These are phyloP conservation scores for Drosophila insularis DNA, from an alignment of 1,140 invertebrate species.

Conservation along the genomic window DNA sequence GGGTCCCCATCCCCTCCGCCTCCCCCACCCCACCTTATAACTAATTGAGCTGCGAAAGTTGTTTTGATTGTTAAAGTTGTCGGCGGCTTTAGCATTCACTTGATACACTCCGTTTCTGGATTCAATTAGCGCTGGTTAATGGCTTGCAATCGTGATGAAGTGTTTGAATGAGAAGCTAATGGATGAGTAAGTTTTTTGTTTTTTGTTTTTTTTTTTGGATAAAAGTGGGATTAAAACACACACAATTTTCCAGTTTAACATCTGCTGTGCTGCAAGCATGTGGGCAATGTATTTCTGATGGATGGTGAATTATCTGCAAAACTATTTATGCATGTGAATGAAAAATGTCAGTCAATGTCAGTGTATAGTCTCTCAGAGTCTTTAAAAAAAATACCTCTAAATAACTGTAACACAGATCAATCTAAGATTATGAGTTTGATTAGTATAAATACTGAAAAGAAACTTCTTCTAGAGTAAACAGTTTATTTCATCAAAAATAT, in stretches of 20 bases:
- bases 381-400: too few relatives aligned
- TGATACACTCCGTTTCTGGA: conserved; percentile 23
- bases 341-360: not conserved
- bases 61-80: conserved; percentile 35
- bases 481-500: too few relatives aligned
- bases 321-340: conserved; percentile 1
- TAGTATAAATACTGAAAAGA: too few relatives aligned
- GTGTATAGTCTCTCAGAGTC: too few relatives aligned
- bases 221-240: not conserved
- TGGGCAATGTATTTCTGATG: not conserved
- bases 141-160: conserved; percentile 27
- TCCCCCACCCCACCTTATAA: not conserved
- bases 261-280: not conserved
- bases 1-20: not conserved
- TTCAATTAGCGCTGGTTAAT: conserved; percentile 40
- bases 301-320: conserved; percentile 1
- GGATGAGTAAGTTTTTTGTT: not conserved
- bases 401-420: too few relatives aligned
- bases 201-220: too few relatives aligned
- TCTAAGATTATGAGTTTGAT: too few relatives aligned
- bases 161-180: conserved; percentile 23
- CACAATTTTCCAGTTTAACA: not conserved
- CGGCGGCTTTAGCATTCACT: conserved; percentile 7
- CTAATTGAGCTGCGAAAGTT: conserved; percentile 45
- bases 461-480: too few relatives aligned